A percentile compares a stretch with the other conserved stretches of the same genome.
Conservation (phyloP, 2,888 invertebrate genomes). For the Dolichopus griseipennis region DNA sequence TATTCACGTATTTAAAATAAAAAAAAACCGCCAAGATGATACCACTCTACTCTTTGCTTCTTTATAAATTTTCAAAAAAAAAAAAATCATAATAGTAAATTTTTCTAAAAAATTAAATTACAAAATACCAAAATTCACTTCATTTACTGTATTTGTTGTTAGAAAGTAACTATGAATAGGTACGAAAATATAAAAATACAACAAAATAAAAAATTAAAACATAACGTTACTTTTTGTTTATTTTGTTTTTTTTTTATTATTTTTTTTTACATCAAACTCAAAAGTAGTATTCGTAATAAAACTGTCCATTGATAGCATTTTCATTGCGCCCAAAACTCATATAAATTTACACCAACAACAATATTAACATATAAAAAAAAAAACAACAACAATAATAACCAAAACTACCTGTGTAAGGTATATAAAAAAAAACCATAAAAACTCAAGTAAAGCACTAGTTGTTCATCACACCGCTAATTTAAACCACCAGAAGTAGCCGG, state of each 20-base stretch:
- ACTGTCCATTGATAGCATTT: slow-evolving; percentile 17
- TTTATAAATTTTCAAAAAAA: not conserved
- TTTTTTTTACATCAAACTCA: too few relatives aligned
- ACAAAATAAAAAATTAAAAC: slow-evolving; percentile 7
- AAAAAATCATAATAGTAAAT: not conserved
- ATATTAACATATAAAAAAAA: slow-evolving; percentile 16
- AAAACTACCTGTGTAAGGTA: slow-evolving; percentile 17
- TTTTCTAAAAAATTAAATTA: not conserved
- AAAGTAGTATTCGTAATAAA: slow-evolving; percentile 15
- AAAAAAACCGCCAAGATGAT: not conserved
- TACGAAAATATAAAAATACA: slow-evolving; percentile 10
- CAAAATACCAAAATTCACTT: not conserved
- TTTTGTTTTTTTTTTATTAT: too few relatives aligned
- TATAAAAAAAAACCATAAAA: slow-evolving; percentile 17
- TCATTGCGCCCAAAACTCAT: slow-evolving; percentile 13
- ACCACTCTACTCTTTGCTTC: not conserved
- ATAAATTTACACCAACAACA: slow-evolving; percentile 11
- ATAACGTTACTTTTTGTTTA: too few relatives aligned
- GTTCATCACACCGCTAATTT: not conserved
- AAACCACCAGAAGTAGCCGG: too few relatives aligned
- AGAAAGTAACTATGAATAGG: not conserved
- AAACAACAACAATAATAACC: slow-evolving; percentile 18
- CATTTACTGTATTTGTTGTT: not conserved
- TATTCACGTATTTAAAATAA: not conserved
- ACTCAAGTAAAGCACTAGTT: not conserved